phyloP scores from a whole-genome alignment of 1,140 invertebrate genomes.

The Paraescarpia echinospica region DNA sequence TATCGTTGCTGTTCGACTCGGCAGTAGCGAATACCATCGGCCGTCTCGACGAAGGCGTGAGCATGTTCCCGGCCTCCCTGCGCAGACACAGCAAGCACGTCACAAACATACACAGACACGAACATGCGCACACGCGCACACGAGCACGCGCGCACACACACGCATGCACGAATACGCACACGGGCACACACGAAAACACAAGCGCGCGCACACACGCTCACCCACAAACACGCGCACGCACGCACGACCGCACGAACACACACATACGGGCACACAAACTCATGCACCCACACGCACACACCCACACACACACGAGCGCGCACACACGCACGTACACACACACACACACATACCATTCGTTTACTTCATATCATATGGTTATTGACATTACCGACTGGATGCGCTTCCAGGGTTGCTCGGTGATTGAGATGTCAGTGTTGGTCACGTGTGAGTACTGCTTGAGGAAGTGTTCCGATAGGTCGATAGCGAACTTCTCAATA shows the following conservation, averaged over 20 bases:
- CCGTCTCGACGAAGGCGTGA: constrained; percentile 73
- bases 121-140: neutral
- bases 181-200: neutral
- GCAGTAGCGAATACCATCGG: constrained; percentile 67
- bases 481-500: constrained; percentile 73
- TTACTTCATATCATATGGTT: neutral
- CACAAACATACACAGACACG: neutral
- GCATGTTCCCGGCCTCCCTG: constrained; percentile 65
- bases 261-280: neutral
- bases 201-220: neutral
- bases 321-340: neutral
- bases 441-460: constrained; percentile 71
- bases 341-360: neutral
- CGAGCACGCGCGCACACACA: neutral
- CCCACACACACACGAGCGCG: neutral
- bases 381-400: constrained; percentile 52
- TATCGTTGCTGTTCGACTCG: constrained; percentile 67
- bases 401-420: constrained; percentile 74
- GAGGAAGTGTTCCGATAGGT: constrained; percentile 72
- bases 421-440: constrained; percentile 68
- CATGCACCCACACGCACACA: neutral
- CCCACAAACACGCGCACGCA: neutral
- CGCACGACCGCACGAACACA: neutral
- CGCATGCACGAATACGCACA: neutral
- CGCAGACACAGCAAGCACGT: neutral